These are phyloP conservation scores for Dromiciops gliroides DNA, from an alignment of 2,113 vertebrate genomes.

Conservation along the genomic window DNA sequence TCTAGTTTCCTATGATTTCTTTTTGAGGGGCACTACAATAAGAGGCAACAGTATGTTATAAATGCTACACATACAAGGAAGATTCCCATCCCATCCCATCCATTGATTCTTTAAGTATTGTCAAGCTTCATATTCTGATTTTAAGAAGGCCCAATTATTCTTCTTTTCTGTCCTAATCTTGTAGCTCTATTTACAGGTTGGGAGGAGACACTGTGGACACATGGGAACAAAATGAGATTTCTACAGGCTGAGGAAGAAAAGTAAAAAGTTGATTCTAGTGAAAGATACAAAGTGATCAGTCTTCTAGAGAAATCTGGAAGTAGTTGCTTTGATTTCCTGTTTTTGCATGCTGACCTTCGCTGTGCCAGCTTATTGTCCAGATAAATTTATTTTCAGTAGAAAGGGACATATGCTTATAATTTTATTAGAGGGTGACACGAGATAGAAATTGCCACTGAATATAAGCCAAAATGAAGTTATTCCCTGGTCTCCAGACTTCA, in stretches of 20 bases:
- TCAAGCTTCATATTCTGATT: background rate
- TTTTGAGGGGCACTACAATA: background rate
- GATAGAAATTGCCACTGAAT: slow-evolving; percentile 74
- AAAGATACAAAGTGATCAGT: slow-evolving; percentile 62
- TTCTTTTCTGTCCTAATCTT: background rate
- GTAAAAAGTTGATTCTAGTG: slow-evolving; percentile 50
- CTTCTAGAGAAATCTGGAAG: slow-evolving; percentile 63
- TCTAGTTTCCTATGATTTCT: background rate
- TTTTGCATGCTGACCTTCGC: slow-evolving; percentile 28
- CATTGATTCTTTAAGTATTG: background rate
- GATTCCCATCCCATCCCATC: background rate
- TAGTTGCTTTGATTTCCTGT: slow-evolving; percentile 32
- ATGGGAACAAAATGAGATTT: slow-evolving; percentile 59
- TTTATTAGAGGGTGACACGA: slow-evolving; percentile 70
- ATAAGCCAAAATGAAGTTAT: slow-evolving; percentile 59
- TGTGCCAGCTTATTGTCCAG: slow-evolving; percentile 53
- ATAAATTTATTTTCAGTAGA: slow-evolving; percentile 70
- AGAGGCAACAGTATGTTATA: background rate
- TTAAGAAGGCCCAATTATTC: slow-evolving; percentile 27
- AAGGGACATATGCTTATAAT: slow-evolving; percentile 79
- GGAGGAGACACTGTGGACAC: slow-evolving; percentile 53
- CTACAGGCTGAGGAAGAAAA: slow-evolving; percentile 65
- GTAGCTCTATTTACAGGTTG: slow-evolving; percentile 33
- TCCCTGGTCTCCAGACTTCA: slow-evolving; percentile 50
- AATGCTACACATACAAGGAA: background rate